A percentile compares a stretch with the other conserved stretches of the same genome.
phyloP scores from a whole-genome alignment of 1,140 invertebrate genomes.

The Polyergus mexicanus region DNA sequence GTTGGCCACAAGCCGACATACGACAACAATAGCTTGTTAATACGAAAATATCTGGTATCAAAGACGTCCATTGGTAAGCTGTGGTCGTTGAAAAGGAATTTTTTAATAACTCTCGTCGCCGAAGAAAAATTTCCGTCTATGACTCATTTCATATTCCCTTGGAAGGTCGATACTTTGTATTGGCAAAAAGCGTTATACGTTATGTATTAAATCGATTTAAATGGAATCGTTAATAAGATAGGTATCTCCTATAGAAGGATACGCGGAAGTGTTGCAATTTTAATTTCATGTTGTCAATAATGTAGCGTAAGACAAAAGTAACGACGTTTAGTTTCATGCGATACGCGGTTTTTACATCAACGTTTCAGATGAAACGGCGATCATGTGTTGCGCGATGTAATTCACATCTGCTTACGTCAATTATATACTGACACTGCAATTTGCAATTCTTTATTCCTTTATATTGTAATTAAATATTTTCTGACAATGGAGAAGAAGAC shows the following conservation, averaged over 20 bases:
- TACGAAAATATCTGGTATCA: conserved; percentile 24
- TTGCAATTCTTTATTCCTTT: too few relatives aligned
- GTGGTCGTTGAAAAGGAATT: conserved; percentile 10
- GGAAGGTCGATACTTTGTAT: neutral
- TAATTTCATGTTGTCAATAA: neutral
- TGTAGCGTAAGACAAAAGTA: neutral
- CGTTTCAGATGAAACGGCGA: neutral
- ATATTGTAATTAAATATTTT: too few relatives aligned
- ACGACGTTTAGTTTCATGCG: neutral
- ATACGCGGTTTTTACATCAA: neutral
- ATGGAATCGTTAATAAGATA: conserved; percentile 19
- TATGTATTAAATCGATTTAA: conserved; percentile 11
- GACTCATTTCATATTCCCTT: conserved; percentile 40
- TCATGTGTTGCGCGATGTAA: neutral
- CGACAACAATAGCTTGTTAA: conserved; percentile 15
- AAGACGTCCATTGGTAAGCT: conserved; percentile 4
- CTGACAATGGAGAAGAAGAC: too few relatives aligned
- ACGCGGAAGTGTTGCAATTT: neutral
- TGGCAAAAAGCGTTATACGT: neutral
- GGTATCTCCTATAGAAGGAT: neutral
- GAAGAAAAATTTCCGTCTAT: neutral
- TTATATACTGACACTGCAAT: neutral
- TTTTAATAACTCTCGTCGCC: conserved; percentile 6
- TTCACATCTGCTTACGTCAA: neutral
- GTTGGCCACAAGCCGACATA: conserved; percentile 2